Conservation (phyloP, 2,113 vertebrate species). For the Halcyon senegalensis region DNA sequence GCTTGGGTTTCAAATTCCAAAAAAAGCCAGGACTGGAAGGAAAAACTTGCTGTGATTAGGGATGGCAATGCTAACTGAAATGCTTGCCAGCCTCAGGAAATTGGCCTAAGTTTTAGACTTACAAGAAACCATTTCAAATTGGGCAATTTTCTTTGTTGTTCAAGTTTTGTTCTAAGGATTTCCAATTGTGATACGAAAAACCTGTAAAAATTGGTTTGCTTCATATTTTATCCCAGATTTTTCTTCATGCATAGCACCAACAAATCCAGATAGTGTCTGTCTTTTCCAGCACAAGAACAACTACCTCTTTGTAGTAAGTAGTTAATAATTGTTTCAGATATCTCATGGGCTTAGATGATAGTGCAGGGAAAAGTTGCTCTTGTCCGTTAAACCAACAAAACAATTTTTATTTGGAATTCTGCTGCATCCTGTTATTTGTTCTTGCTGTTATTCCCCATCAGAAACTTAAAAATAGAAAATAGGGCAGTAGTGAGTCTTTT, state of each 20-base stretch:
- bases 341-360: neutral
- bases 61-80: neutral
- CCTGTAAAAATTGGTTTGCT: neutral
- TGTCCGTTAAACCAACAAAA: neutral
- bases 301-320: neutral
- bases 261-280: neutral
- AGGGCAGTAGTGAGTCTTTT: neutral
- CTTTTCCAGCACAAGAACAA: neutral
- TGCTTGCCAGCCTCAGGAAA: slow-evolving; percentile 1
- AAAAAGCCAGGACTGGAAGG: slow-evolving; percentile 5
- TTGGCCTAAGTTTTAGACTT: neutral
- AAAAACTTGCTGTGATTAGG: slow-evolving; percentile 17
- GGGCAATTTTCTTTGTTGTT: neutral
- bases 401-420: neutral
- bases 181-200: neutral
- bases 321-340: neutral
- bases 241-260: neutral
- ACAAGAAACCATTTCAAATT: neutral
- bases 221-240: neutral
- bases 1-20: slow-evolving; percentile 42
- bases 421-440: neutral
- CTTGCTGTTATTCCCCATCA: neutral
- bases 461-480: neutral
- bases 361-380: neutral
- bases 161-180: neutral